Evolutionary conservation across 2,113 vertebrate genomes (phyloP).

Genomic region (Zosterops lateralis): DNA sequence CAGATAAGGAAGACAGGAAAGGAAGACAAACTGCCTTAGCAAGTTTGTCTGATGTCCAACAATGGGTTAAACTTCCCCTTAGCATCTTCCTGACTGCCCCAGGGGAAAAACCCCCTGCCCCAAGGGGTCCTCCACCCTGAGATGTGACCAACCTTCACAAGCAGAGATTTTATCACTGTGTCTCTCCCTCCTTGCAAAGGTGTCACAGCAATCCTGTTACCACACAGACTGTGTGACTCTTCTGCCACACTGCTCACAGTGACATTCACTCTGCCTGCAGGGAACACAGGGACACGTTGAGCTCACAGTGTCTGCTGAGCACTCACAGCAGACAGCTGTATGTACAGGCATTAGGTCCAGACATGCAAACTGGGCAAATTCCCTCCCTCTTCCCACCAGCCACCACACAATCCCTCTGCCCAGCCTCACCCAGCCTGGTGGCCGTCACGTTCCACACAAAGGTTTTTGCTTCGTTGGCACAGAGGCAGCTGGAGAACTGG

Average conservation of each 20-base stretch:
- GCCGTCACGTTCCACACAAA: slow-evolving; percentile 76
- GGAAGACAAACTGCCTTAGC: neutral
- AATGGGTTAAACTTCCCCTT: neutral
- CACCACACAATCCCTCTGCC: neutral
- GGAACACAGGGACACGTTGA: neutral
- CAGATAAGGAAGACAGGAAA: neutral
- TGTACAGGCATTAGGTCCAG: accelerated
- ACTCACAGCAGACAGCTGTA: neutral
- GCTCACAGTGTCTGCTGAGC: neutral
- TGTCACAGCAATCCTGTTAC: slow-evolving; percentile 12
- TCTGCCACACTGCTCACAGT: slow-evolving; percentile 34
- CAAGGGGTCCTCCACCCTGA: neutral
- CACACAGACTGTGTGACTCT: slow-evolving; percentile 26
- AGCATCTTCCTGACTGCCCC: neutral
- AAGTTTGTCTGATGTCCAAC: neutral
- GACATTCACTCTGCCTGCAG: slow-evolving; percentile 50
- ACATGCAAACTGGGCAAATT: neutral
- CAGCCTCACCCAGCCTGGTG: slow-evolving; percentile 71
- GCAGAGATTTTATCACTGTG: slow-evolving; percentile 56
- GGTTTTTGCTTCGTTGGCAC: slow-evolving; percentile 70
- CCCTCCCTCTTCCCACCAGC: neutral
- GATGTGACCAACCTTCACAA: slow-evolving; percentile 69
- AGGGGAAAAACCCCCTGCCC: neutral
- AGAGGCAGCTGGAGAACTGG: slow-evolving; percentile 77
- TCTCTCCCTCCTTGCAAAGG: slow-evolving; percentile 49